Evolutionary conservation across 2,797 vertebrate species (phyloP).

Genomic region (Tenualosa ilisha): DNA sequence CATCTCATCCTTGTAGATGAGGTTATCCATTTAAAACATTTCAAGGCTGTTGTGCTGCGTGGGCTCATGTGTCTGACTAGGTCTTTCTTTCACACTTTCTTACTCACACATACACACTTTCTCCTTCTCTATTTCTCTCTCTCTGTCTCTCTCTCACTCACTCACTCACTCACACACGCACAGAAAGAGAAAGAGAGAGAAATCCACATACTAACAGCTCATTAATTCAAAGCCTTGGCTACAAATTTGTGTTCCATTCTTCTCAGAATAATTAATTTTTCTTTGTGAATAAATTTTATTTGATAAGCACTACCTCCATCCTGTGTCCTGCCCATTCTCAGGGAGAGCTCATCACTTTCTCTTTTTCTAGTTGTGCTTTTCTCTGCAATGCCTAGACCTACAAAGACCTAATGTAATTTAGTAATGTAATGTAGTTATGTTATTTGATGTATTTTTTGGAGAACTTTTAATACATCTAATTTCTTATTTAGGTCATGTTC

Average conservation of each 20-base stretch:
- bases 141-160: background rate
- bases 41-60: background rate
- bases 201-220: background rate
- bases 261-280: background rate
- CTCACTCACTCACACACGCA: background rate
- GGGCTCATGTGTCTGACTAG: background rate
- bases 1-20: background rate
- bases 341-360: background rate
- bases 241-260: background rate
- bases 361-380: background rate
- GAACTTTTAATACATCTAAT: background rate
- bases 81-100: background rate
- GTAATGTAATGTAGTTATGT: background rate
- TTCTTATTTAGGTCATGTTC: background rate
- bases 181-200: background rate
- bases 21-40: background rate
- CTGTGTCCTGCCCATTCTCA: background rate
- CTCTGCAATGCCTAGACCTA: background rate
- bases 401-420: background rate
- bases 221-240: background rate
- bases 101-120: background rate
- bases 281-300: background rate
- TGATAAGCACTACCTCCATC: background rate
- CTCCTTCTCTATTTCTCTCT: background rate
- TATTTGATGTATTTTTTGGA: background rate